Evolutionary conservation across 2,888 invertebrate genomes (phyloP).

Genomic region (Oligia strigilis): DNA sequence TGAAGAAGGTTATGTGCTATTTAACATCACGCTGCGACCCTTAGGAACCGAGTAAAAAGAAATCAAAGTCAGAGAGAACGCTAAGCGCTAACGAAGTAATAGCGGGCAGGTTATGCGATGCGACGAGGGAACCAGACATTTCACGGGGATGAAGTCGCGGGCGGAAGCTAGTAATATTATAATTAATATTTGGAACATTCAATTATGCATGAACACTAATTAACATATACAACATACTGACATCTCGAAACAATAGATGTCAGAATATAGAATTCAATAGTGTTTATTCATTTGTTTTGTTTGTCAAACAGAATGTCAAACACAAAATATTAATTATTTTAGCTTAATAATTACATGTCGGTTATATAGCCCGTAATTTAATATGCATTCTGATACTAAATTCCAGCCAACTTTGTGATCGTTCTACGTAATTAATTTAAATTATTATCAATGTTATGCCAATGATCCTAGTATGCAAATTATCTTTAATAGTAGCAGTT

Average conservation of each 20-base stretch:
- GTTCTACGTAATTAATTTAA: conserved; percentile 24
- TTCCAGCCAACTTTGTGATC: conserved; percentile 3
- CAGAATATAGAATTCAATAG: background rate
- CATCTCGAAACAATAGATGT: background rate
- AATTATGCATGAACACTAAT: background rate
- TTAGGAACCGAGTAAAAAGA: too few relatives aligned
- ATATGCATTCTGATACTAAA: conserved; percentile 19
- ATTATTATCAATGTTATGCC: conserved; percentile 40
- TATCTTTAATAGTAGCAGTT: conserved; percentile 24
- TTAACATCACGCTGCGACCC: background rate
- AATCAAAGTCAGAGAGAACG: too few relatives aligned
- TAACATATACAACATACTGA: background rate
- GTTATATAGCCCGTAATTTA: conserved; percentile 19
- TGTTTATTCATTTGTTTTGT: conserved; percentile 7
- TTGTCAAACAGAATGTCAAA: background rate
- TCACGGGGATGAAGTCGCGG: background rate
- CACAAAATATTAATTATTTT: conserved; percentile 1
- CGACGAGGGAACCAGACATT: background rate
- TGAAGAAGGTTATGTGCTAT: background rate
- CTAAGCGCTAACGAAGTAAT: background rate
- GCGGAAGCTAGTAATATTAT: background rate
- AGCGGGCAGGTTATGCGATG: background rate
- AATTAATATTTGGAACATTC: background rate
- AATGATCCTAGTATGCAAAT: conserved; percentile 56
- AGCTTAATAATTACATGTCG: conserved; percentile 11